Conservation (phyloP, 2,113 vertebrate species). For the Fukomys damarensis region DNA sequence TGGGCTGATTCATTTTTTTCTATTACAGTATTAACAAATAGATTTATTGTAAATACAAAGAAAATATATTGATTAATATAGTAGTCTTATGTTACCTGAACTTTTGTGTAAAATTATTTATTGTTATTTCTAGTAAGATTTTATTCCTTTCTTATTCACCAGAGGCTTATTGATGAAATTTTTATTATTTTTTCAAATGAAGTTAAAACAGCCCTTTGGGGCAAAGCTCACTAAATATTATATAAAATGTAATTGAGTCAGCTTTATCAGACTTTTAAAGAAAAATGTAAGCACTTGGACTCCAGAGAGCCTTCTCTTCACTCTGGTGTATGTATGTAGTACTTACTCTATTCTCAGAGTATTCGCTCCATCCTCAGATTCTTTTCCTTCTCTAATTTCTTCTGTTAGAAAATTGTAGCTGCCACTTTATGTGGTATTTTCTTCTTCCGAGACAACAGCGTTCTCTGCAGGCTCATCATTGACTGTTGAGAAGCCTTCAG, state of each 20-base stretch:
- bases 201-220: conserved; percentile 57
- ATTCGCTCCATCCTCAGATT: background rate
- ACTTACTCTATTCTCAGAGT: conserved; percentile 56
- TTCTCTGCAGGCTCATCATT: conserved; percentile 28
- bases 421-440: conserved; percentile 56
- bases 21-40: conserved; percentile 85
- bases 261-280: conserved; percentile 76
- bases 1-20: conserved; percentile 80
- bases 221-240: conserved; percentile 58
- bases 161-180: conserved; percentile 76
- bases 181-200: conserved; percentile 73
- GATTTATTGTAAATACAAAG: conserved; percentile 85
- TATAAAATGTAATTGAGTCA: conserved; percentile 60
- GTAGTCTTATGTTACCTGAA: conserved; percentile 75
- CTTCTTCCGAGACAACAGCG: conserved; percentile 33
- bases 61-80: conserved; percentile 83
- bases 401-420: conserved; percentile 49
- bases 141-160: conserved; percentile 59
- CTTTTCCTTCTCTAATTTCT: conserved; percentile 52
- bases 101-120: conserved; percentile 74
- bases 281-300: conserved; percentile 53
- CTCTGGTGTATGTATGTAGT: conserved; percentile 32
- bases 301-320: conserved; percentile 55
- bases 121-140: conserved; percentile 67
- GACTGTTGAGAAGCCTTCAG: background rate